Evolutionary conservation across 2,113 vertebrate species (phyloP).

Genomic region (Dinomys branickii): DNA sequence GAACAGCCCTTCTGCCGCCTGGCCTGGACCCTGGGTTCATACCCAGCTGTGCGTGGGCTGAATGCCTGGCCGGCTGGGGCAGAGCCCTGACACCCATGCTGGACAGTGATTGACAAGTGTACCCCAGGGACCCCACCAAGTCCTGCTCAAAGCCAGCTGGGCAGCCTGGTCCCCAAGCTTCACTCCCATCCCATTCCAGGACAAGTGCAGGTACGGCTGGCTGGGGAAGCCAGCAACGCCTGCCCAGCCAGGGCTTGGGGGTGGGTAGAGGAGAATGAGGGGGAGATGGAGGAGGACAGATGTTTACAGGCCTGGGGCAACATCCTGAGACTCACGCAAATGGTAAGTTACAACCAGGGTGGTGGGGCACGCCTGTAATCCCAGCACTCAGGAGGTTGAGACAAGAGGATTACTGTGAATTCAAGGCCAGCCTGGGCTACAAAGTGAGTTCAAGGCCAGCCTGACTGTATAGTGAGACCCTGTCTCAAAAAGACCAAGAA

Average conservation of each 20-base stretch:
- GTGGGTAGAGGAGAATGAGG: neutral
- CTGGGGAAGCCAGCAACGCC: neutral
- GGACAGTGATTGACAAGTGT: neutral
- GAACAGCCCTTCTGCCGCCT: neutral
- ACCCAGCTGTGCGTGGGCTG: neutral
- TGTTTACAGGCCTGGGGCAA: neutral
- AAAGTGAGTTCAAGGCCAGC: too few species aligned
- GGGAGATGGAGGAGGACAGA: neutral
- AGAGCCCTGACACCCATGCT: neutral
- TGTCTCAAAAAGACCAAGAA: too few species aligned
- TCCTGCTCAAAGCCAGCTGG: neutral
- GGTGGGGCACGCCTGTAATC: neutral
- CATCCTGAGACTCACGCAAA: neutral
- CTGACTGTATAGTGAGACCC: too few species aligned
- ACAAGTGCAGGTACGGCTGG: neutral
- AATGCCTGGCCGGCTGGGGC: neutral
- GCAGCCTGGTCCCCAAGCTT: neutral
- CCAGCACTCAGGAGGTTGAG: too few species aligned
- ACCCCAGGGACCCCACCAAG: neutral
- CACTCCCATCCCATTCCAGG: neutral
- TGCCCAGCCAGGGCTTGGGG: neutral
- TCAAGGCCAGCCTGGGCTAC: too few species aligned
- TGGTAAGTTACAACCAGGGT: too few species aligned
- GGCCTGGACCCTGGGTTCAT: neutral
- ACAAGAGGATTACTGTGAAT: too few species aligned